Evolutionary conservation across 1,140 invertebrate species (phyloP).

Genomic region (Drosophila navojoa): DNA sequence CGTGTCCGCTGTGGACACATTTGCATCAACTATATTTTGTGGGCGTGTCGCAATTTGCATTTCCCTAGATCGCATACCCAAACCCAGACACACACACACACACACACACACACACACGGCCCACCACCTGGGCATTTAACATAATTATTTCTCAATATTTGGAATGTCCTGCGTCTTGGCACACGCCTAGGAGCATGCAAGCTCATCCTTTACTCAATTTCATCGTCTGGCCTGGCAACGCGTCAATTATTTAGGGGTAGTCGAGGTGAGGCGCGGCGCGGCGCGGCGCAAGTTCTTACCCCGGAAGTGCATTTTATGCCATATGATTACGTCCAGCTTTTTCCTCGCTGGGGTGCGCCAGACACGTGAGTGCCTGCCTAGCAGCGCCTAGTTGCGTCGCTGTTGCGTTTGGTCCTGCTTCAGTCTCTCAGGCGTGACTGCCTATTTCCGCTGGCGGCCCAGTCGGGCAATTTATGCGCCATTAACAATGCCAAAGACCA

Average conservation of each 20-base stretch:
- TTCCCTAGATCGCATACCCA: slow-evolving; percentile 40
- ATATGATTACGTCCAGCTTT: slow-evolving; percentile 59
- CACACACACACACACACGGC: background rate
- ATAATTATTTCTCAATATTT: background rate
- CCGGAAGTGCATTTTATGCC: slow-evolving; percentile 82
- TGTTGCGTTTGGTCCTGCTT: slow-evolving; percentile 44
- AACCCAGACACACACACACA: background rate
- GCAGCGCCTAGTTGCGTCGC: background rate
- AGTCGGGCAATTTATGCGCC: slow-evolving; percentile 53
- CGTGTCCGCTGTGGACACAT: slow-evolving; percentile 57
- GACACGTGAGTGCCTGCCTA: slow-evolving; percentile 56
- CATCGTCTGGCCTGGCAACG: background rate
- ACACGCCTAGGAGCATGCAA: slow-evolving; percentile 46
- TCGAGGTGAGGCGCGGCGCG: slow-evolving; percentile 10
- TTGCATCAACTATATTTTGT: slow-evolving; percentile 39
- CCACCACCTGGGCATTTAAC: slow-evolving; percentile 7
- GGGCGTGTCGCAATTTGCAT: slow-evolving; percentile 62
- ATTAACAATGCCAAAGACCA: slow-evolving; percentile 51
- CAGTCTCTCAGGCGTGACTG: slow-evolving; percentile 76
- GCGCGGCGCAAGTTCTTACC: slow-evolving; percentile 30
- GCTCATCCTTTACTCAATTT: slow-evolving; percentile 3
- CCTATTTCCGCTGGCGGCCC: slow-evolving; percentile 63
- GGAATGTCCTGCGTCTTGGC: slow-evolving; percentile 34
- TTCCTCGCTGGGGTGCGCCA: slow-evolving; percentile 63
- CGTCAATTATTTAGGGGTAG: background rate